Conservation (phyloP, 1,140 invertebrate genomes). For the Drosophila mauritiana region DNA sequence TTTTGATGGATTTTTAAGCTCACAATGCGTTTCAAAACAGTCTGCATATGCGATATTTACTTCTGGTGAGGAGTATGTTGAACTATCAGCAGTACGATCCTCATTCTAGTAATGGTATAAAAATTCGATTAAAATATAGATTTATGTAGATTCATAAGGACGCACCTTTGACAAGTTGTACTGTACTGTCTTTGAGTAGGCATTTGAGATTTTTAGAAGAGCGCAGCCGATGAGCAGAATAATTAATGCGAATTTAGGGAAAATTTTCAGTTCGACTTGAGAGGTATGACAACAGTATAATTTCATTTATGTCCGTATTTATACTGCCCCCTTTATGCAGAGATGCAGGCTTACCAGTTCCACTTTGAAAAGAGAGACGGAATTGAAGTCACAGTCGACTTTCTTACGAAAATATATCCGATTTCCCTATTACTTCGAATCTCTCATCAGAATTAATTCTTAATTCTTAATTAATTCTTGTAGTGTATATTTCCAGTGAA, state of each 20-base stretch:
- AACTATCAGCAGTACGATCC: too few species aligned
- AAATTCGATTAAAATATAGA: too few species aligned
- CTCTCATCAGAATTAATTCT: background rate
- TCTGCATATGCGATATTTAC: background rate
- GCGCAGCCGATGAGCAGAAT: slow-evolving; percentile 1
- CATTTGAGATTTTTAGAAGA: too few species aligned
- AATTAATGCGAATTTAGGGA: background rate
- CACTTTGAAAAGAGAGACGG: too few species aligned
- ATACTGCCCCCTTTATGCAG: background rate
- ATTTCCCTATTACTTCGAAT: background rate
- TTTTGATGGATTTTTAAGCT: too few species aligned
- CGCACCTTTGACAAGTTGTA: too few species aligned
- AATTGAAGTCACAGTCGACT: too few species aligned
- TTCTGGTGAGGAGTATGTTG: too few species aligned
- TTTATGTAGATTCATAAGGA: too few species aligned
- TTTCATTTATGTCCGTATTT: background rate
- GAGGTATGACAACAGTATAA: background rate
- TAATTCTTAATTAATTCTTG: too few species aligned
- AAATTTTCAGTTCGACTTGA: background rate
- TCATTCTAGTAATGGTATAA: too few species aligned
- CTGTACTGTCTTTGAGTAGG: too few species aligned
- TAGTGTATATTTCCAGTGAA: background rate
- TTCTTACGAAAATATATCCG: background rate
- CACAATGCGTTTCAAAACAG: background rate
- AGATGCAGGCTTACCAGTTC: background rate